Percentiles rank a stretch among this genome's conserved stretches.
Evolutionary conservation across 2,113 vertebrate species (phyloP).

Genomic region (Butorides virescens): DNA sequence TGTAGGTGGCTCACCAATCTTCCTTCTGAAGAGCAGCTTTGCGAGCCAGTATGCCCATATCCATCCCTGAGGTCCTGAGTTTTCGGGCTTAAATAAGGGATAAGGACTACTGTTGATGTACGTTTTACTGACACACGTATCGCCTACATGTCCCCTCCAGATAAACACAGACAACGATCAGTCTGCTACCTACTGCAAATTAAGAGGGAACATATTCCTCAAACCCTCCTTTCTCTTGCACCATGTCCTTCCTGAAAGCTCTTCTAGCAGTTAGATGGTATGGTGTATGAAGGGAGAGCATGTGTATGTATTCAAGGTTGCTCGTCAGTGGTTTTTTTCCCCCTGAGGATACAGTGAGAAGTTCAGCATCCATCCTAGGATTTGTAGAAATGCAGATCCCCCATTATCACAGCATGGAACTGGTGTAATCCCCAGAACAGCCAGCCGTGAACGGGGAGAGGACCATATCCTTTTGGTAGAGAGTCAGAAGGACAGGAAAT

Average conservation of each 20-base stretch:
- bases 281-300: rapidly evolving
- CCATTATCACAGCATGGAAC: neutral
- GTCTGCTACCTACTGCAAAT: neutral
- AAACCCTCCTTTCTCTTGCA: neutral
- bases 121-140: neutral
- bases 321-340: rapidly evolving
- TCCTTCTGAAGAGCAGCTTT: neutral
- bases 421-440: neutral
- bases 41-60: neutral
- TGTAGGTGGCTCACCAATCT: neutral
- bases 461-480: neutral
- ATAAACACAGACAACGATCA: neutral
- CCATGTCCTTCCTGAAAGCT: neutral
- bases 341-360: neutral
- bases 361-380: neutral
- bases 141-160: neutral
- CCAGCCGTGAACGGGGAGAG: rapidly evolving
- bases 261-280: neutral
- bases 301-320: neutral
- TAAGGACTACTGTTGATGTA: neutral
- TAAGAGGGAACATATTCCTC: neutral
- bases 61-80: neutral
- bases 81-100: neutral
- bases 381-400: neutral
- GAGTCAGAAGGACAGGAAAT: neutral